A percentile compares a stretch with the other conserved stretches of the same genome.
These are phyloP conservation scores for Enteromius anoplus DNA, from an alignment of 2,797 vertebrate species.

Conservation along the genomic window DNA sequence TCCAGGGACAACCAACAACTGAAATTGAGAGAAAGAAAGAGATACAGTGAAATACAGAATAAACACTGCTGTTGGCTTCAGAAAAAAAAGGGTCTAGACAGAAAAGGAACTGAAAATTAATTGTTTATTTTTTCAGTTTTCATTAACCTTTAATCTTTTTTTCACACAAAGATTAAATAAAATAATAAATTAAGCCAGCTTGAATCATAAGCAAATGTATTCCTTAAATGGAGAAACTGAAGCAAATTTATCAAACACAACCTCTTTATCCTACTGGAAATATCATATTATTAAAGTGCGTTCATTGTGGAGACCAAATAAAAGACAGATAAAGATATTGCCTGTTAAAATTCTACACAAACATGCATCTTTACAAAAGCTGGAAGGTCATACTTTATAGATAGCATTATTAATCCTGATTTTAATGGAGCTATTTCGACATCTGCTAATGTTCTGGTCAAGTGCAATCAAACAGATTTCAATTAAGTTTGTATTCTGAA, in stretches of 20 bases:
- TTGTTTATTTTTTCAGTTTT: background rate
- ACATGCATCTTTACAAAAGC: background rate
- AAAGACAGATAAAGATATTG: background rate
- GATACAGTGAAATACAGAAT: background rate
- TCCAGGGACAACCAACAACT: slow-evolving; percentile 98
- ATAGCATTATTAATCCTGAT: slow-evolving; percentile 6
- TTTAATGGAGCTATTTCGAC: slow-evolving; percentile 2
- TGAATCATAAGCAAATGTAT: background rate
- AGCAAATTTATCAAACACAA: background rate
- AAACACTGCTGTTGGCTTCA: background rate
- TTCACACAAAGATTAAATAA: background rate
- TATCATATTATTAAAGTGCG: slow-evolving; percentile 3
- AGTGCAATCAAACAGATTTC: background rate
- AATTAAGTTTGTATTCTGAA: slow-evolving; percentile 2
- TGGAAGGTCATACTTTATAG: slow-evolving; percentile 15
- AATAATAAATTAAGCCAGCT: background rate
- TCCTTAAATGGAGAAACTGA: background rate
- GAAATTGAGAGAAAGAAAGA: slow-evolving; percentile 21
- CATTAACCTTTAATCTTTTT: background rate
- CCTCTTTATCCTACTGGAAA: background rate
- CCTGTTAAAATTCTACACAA: background rate
- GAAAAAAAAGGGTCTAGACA: background rate
- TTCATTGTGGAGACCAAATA: slow-evolving; percentile 12
- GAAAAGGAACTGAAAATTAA: background rate
- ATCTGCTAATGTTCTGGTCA: slow-evolving; percentile 8